Conservation (phyloP, 2,797 vertebrate species). For the Tiaroga cobitis region DNA sequence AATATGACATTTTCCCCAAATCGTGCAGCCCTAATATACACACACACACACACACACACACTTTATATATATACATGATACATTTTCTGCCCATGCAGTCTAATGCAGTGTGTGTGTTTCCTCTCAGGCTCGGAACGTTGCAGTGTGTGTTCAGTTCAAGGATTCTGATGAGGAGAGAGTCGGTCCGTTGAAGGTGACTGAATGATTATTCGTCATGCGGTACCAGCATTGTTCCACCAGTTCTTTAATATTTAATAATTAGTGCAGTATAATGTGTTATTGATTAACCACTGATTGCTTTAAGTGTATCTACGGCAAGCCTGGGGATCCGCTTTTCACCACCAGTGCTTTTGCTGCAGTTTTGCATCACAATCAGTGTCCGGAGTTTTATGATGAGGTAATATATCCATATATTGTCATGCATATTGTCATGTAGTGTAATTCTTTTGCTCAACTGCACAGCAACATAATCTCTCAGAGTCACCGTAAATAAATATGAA, state of each 20-base stretch:
- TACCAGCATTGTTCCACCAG: background rate
- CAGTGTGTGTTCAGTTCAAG: constrained; percentile 89
- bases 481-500: background rate
- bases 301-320: constrained; percentile 96
- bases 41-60: too few species aligned
- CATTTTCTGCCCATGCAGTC: background rate
- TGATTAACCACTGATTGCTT: constrained; percentile 59
- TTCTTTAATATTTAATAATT: constrained; percentile 8
- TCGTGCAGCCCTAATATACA: too few species aligned
- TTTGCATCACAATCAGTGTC: constrained; percentile 95
- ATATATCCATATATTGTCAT: constrained; percentile 53
- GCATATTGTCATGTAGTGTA: background rate
- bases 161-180: constrained; percentile 91
- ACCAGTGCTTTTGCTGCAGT: constrained; percentile 83
- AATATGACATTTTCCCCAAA: too few species aligned
- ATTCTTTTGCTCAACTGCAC: background rate
- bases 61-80: background rate
- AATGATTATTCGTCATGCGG: background rate
- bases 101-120: background rate
- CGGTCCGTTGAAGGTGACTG: constrained; percentile 83
- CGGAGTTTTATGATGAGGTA: constrained; percentile 98
- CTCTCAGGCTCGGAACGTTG: constrained; percentile 92
- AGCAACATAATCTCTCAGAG: background rate
- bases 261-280: background rate
- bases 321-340: constrained; percentile 86